phyloP scores from a whole-genome alignment of 2,113 vertebrate species.

The Alethe castanea region DNA sequence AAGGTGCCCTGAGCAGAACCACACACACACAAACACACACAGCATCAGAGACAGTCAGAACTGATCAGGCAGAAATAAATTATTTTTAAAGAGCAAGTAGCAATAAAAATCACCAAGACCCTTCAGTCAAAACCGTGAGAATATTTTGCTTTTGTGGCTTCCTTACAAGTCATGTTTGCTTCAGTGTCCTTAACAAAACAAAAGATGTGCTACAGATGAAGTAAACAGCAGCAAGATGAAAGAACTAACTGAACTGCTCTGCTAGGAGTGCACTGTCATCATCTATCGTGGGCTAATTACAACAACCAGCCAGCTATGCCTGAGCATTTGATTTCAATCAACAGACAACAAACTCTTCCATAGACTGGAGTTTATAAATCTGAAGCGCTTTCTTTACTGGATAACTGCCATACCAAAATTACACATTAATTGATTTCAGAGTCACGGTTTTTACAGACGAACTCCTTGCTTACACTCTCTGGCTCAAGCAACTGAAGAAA shows the following conservation, averaged over 20 bases:
- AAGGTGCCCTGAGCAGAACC: not conserved
- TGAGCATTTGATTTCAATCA: slow-evolving; percentile 35
- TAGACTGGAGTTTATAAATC: not conserved
- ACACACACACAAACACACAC: not conserved
- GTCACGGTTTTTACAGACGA: not conserved
- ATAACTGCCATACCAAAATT: not conserved
- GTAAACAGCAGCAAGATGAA: not conserved
- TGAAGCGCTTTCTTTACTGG: not conserved
- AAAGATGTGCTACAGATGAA: not conserved
- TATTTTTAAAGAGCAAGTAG: not conserved
- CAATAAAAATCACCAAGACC: not conserved
- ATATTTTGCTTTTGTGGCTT: not conserved
- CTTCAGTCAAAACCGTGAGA: not conserved
- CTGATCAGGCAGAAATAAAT: not conserved
- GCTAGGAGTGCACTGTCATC: not conserved
- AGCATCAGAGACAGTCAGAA: not conserved
- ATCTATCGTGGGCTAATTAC: not conserved
- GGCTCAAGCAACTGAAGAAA: not conserved
- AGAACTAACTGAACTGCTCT: not conserved
- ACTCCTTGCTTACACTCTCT: not conserved
- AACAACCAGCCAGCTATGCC: not conserved
- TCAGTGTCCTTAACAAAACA: not conserved
- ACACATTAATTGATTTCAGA: not conserved
- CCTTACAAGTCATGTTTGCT: not conserved
- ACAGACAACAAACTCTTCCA: not conserved